Base-by-base conservation (phyloP, 2,113 vertebrate genomes). In the Syrrhaptes paradoxus region DNA sequence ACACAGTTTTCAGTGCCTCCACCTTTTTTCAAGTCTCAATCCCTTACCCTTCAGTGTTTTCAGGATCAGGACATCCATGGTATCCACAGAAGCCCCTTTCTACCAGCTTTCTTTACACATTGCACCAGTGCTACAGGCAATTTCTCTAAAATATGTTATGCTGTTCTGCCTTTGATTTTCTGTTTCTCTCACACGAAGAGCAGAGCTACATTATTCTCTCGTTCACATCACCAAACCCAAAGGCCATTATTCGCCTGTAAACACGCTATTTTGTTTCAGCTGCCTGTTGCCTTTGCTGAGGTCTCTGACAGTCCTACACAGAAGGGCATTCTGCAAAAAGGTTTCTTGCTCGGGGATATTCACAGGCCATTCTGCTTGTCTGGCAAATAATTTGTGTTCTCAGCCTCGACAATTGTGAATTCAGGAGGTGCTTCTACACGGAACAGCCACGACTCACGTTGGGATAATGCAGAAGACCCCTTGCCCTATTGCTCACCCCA, bases 361-460 rank as follows among this genome's bases (percentile, higher is more conserved):
- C 36, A 34, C 8, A 11, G 25, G 26, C 19, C 20, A 28, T 26
- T 65, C 31, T 20, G 24, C 6, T 76, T 81, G 8, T 29, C 41
- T 77, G 19, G 17, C 10, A 55, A 54, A 19, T 55, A 25, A 62
- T 67, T 73, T 68, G 38, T 51, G 32, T 34, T 81, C 19, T n/a
- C 11, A 55, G 4, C 8, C 19, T 75, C 1, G 0, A 36, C 1
- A 54, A 16, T 19, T 2, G 0, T 1, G 6, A 70, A 34, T 84
- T 4, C 4, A 2, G 41, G 48, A 89, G 43, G 1, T 54, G 21
- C 2, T 1, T 3, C 19, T 31, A 17, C 2, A 16, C 20, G 74
- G 32, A 84, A 75, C 32, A 68, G n/a, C 26, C 24, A 19, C 0
- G 2, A 38, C 38, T 72, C 13, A 29, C 2, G 0, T 22, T 54